A percentile compares a stretch with the other conserved stretches of the same genome.
Evolutionary conservation across 2,797 vertebrate genomes (phyloP).

Genomic region (Artibeus jamaicensis): DNA sequence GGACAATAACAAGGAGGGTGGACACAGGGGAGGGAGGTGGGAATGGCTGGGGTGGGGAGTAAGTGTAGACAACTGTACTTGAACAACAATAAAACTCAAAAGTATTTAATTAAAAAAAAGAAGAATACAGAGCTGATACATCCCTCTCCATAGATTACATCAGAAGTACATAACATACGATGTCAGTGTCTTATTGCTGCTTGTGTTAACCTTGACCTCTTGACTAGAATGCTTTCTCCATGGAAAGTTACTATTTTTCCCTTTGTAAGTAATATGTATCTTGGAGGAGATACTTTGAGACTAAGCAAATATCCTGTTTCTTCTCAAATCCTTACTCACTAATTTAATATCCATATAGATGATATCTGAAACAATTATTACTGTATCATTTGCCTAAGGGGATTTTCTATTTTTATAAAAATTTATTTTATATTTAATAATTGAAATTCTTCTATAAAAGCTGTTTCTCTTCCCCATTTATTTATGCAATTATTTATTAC

Average conservation of each 20-base stretch:
- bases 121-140: background rate
- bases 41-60: too few relatives aligned
- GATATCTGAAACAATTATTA: background rate
- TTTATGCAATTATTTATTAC: background rate
- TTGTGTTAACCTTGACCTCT: background rate
- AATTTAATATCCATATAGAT: background rate
- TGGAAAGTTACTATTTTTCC: background rate
- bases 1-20: too few relatives aligned
- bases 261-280: background rate
- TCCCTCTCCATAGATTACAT: background rate
- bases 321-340: background rate
- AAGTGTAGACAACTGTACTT: too few relatives aligned
- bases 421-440: background rate
- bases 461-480: background rate
- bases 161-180: background rate
- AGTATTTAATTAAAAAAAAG: too few relatives aligned
- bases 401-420: background rate
- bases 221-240: background rate
- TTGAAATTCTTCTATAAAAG: background rate
- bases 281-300: background rate
- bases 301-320: background rate
- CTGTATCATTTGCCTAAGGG: background rate
- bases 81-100: too few relatives aligned
- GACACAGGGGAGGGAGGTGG: too few relatives aligned
- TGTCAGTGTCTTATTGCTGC: background rate